Conservation (phyloP, 2,113 vertebrate species). For the Ciconia boyciana region DNA sequence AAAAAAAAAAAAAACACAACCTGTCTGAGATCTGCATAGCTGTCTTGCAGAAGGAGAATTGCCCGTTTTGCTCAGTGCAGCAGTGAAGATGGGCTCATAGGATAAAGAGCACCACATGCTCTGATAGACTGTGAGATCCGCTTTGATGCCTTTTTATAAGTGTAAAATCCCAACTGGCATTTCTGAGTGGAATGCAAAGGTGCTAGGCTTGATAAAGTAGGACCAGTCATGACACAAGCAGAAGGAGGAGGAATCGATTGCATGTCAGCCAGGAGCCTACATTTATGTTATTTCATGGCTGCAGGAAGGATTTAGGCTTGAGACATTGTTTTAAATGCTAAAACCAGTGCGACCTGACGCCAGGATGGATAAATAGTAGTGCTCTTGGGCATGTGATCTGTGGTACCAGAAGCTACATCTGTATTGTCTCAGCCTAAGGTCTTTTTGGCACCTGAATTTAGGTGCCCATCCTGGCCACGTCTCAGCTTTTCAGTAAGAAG, state of each 20-base stretch:
- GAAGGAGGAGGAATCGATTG: background rate
- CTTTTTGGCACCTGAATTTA: background rate
- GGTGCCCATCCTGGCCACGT: background rate
- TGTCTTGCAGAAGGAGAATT: conserved; percentile 46
- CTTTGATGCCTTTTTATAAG: background rate
- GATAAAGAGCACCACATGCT: background rate
- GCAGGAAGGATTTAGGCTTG: background rate
- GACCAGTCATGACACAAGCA: background rate
- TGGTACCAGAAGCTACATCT: background rate
- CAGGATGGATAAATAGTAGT: background rate
- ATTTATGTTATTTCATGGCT: background rate
- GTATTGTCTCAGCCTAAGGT: background rate
- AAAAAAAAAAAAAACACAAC: background rate
- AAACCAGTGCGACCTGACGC: background rate
- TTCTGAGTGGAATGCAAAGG: background rate
- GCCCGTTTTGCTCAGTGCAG: conserved; percentile 33
- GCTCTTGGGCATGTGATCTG: background rate
- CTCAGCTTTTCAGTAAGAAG: background rate
- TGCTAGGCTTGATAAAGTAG: background rate
- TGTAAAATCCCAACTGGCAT: background rate
- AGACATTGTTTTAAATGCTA: background rate
- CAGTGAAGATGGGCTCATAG: background rate
- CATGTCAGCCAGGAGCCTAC: background rate
- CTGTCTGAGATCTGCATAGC: background rate
- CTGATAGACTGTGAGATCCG: background rate